Evolutionary conservation across 2,113 vertebrate genomes (phyloP).

Genomic region (Silurus glanis): DNA sequence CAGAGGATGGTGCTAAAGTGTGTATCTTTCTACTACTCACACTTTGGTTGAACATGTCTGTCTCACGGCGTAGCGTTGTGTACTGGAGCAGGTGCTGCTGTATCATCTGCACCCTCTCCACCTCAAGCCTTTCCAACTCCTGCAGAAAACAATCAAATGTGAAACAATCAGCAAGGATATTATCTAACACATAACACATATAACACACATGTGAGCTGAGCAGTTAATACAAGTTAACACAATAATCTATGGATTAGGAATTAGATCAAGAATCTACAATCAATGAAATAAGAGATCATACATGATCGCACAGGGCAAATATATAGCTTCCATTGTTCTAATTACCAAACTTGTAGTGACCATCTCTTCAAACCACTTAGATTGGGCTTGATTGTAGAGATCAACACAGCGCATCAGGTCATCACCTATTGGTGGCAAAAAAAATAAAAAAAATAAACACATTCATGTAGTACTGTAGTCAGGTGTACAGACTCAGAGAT

Average conservation of each 20-base stretch:
- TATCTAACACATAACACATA: neutral
- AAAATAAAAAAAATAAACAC: neutral
- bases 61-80: constrained; percentile 92
- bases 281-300: neutral
- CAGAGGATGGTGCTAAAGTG: neutral
- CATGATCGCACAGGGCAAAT: no score
- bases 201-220: neutral
- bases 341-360: constrained; percentile 92
- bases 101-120: constrained; percentile 94
- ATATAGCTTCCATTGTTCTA: neutral
- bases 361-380: constrained; percentile 99
- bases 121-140: constrained; percentile 96
- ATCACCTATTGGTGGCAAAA: constrained; percentile 77
- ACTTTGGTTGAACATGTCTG: constrained; percentile 99
- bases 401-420: constrained; percentile 97
- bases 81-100: constrained; percentile 94
- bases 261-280: neutral
- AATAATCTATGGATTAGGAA: neutral
- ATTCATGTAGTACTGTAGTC: neutral
- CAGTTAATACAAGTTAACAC: neutral
- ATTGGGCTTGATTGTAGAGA: constrained; percentile 97
- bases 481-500: neutral
- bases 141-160: constrained; percentile 53
- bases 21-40: constrained; percentile 75
- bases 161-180: neutral